phyloP scores from a whole-genome alignment of 1,140 invertebrate species.

The Steinernema feltiae region DNA sequence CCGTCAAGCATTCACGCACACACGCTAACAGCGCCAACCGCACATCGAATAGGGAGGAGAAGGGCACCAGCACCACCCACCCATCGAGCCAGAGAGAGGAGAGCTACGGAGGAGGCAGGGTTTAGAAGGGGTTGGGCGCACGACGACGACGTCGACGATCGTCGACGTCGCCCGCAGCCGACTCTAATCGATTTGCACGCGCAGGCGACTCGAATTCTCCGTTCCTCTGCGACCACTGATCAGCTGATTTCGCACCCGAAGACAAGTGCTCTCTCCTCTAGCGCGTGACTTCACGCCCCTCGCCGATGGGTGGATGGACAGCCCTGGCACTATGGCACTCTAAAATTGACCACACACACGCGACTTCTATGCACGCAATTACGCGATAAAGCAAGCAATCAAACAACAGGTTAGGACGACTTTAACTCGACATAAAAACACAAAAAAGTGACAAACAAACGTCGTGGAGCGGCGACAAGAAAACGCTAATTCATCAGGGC shows the following conservation, averaged over 20 bases:
- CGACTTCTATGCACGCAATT: too few relatives aligned
- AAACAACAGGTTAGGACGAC: too few relatives aligned
- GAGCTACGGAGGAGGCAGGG: conserved; percentile 10
- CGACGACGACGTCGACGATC: background rate
- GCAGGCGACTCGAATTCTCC: background rate
- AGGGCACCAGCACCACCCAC: conserved; percentile 9
- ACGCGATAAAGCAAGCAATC: too few relatives aligned
- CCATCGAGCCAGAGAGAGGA: background rate
- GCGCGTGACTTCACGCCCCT: too few relatives aligned
- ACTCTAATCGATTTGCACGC: conserved; percentile 1
- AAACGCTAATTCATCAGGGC: conserved; percentile 5
- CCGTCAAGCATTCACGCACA: background rate
- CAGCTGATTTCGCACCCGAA: background rate
- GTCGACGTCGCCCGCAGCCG: background rate
- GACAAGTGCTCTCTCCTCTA: background rate
- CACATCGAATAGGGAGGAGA: background rate
- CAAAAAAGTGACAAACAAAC: background rate
- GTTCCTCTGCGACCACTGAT: background rate
- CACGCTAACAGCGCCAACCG: too few relatives aligned
- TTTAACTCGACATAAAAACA: too few relatives aligned
- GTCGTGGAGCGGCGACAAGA: background rate
- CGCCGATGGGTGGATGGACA: too few relatives aligned
- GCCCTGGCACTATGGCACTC: too few relatives aligned
- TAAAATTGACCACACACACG: too few relatives aligned
- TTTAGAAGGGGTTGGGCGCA: conserved; percentile 12